Base-by-base conservation (phyloP, 2,888 invertebrate species). In the Mayetiola destructor region DNA sequence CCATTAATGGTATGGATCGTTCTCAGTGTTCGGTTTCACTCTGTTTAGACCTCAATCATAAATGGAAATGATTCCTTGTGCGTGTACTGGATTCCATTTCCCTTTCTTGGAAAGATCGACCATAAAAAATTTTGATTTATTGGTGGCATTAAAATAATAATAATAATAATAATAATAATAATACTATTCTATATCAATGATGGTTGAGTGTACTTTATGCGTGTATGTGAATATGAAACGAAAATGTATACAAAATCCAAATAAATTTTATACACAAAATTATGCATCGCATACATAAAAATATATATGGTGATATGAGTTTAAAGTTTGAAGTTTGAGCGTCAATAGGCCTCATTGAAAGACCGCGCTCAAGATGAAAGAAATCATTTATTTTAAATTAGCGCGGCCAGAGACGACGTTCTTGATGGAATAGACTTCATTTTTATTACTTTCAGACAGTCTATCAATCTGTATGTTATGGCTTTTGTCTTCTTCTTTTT, bases 101-200 rank as follows among this genome's bases (percentile, higher is more conserved):
- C 23, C n/a, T 23, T 40, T 40, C 40, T 40, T 2, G 23, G 40
- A 40, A 40, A 21, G 20, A 23, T 21, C 20, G 12, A 21, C 40
- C 40, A 40, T 40, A 21, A 40, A 40, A 10, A 40, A 21, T 20
- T 32, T 40, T 40, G 40, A 40, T 40, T 40, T 40, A 40, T 40
- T 12, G 40, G 3, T 40, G 21, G 20, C 23, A 40, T 40, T 40
- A 40, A n/a, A n/a, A n/a, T n/a, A n/a, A 8, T 40, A 40, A 14
- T 39, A 3, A 40, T n/a, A n/a, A n/a, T n/a, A n/a, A n/a, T n/a
- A n/a, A n/a, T n/a, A n/a, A n/a, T n/a, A n/a, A n/a, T n/a, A 40
- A 40, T 21, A 40, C 21, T 40, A 21, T 40, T 40, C 23, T 21
- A 21, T 20, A 23, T 12, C 32, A 40, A 40, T 21, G 40, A 40